Evolutionary conservation across 2,888 invertebrate species (phyloP).

Genomic region (Temnothorax rugatulus): DNA sequence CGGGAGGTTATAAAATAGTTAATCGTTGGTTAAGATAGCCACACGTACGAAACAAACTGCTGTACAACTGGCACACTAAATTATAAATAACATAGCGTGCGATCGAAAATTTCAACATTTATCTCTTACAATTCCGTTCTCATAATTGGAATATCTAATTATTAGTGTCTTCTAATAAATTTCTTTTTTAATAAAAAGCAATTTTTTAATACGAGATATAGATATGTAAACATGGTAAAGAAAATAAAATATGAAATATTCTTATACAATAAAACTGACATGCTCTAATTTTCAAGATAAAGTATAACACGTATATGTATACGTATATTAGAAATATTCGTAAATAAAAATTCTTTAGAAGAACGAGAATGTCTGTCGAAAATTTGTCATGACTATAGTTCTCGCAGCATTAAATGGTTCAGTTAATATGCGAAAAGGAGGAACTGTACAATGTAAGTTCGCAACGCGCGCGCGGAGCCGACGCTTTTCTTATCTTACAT

Average conservation of each 20-base stretch:
- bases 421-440: conserved; percentile 5
- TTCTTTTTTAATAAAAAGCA: background rate
- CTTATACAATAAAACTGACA: background rate
- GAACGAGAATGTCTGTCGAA: background rate
- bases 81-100: background rate
- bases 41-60: background rate
- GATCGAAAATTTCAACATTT: background rate
- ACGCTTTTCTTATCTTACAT: conserved; percentile 29
- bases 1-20: background rate
- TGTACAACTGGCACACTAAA: background rate
- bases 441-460: conserved; percentile 3
- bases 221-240: background rate
- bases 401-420: background rate
- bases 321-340: background rate
- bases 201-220: background rate
- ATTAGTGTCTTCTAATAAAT: background rate
- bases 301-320: background rate
- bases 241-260: background rate
- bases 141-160: background rate
- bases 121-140: background rate
- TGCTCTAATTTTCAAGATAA: background rate
- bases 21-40: background rate
- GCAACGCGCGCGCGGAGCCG: background rate
- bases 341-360: conserved; percentile 47
- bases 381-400: background rate